Conservation (phyloP, 2,797 vertebrate genomes). For the Sitta carolinensis region DNA sequence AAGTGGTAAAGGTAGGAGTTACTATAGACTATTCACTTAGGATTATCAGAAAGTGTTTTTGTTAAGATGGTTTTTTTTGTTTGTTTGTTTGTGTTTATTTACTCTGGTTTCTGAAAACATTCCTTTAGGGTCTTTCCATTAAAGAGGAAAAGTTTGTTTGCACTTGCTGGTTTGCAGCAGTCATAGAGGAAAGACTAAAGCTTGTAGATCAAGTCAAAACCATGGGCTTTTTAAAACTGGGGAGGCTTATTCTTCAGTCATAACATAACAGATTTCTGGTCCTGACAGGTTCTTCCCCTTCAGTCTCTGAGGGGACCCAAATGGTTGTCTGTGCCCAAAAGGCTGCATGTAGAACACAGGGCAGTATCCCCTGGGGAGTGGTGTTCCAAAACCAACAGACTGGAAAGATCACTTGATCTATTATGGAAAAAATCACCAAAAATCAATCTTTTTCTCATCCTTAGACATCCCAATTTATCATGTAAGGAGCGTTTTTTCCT, state of each 20-base stretch:
- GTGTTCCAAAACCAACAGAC: not conserved
- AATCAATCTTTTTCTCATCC: not conserved
- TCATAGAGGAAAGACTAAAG: not conserved
- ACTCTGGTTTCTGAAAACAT: not conserved
- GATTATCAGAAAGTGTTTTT: not conserved
- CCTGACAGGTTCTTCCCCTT: not conserved
- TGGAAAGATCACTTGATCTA: not conserved
- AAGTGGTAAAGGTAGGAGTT: not conserved
- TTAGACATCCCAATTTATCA: not conserved
- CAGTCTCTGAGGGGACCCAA: not conserved
- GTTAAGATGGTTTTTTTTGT: not conserved
- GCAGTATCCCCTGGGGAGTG: not conserved
- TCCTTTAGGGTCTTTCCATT: not conserved
- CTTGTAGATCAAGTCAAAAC: not conserved
- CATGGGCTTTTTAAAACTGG: accelerated
- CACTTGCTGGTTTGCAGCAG: not conserved
- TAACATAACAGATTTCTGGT: not conserved
- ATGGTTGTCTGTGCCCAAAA: not conserved
- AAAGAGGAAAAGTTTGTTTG: not conserved
- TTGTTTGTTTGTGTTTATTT: not conserved
- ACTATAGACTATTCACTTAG: not conserved
- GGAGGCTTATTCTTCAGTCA: not conserved
- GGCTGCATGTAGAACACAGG: accelerated
- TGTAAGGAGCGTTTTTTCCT: not conserved
- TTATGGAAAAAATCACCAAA: not conserved